These are phyloP conservation scores for Chelon auratus DNA, from an alignment of 2,797 vertebrate species.

Conservation along the genomic window DNA sequence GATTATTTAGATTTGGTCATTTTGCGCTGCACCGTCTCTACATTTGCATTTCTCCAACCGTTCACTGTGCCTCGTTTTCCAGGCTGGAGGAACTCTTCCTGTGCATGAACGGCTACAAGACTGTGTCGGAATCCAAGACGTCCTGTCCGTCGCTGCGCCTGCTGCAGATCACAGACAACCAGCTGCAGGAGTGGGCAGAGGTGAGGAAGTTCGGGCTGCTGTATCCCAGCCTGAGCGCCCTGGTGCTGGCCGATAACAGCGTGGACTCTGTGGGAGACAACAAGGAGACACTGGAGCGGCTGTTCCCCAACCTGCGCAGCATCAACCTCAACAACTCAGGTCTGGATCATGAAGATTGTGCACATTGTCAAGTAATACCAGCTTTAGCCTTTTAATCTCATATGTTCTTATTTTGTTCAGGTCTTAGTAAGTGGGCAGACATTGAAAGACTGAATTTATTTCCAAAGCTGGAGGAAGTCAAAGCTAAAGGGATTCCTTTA, in stretches of 20 bases:
- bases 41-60: not conserved
- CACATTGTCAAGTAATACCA: not conserved
- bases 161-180: conserved; percentile 98
- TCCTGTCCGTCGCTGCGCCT: conserved; percentile 92
- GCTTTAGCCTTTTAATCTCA: not conserved
- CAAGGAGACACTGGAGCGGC: conserved; percentile 85
- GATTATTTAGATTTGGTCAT: not conserved
- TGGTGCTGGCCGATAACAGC: conserved; percentile 95
- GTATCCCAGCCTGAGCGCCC: conserved; percentile 91
- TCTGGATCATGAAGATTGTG: conserved; percentile 62
- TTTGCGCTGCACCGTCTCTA: not conserved
- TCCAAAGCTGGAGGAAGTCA: conserved; percentile 94
- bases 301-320: conserved; percentile 93
- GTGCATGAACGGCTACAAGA: conserved; percentile 95
- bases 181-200: conserved; percentile 93
- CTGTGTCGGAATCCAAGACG: conserved; percentile 88
- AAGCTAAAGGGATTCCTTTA: conserved; percentile 92
- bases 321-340: conserved; percentile 98
- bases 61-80: conserved; percentile 21
- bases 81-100: conserved; percentile 98
- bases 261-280: conserved; percentile 89
- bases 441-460: conserved; percentile 94
- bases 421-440: conserved; percentile 93
- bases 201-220: conserved; percentile 93
- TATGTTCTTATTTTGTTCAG: conserved; percentile 69